phyloP scores from a whole-genome alignment of 2,113 vertebrate species.

The Pantherophis guttatus region DNA sequence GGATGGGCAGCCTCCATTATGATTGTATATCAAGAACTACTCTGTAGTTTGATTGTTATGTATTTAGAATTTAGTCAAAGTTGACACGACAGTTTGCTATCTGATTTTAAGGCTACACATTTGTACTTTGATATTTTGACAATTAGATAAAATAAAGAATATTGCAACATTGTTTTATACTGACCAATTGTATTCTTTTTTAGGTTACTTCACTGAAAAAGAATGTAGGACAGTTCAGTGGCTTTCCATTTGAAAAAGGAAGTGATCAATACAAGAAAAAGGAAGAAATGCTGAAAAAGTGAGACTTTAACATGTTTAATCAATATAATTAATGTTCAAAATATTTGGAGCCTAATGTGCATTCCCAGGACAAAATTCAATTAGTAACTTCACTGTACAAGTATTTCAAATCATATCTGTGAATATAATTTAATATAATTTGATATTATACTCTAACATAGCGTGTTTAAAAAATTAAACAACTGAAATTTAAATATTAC shows the following conservation, averaged over 20 bases:
- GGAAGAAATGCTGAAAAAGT: constrained; percentile 90
- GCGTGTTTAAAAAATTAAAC: neutral
- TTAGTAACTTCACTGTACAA: neutral
- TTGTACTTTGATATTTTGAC: neutral
- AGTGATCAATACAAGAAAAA: constrained; percentile 88
- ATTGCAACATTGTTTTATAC: neutral
- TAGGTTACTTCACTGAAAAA: constrained; percentile 88
- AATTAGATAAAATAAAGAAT: neutral
- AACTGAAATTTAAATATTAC: neutral
- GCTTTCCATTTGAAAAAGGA: constrained; percentile 86
- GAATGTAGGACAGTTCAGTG: constrained; percentile 91
- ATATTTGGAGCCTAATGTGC: neutral
- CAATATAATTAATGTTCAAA: neutral
- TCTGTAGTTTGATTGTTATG: neutral
- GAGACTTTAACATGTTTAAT: constrained; percentile 32
- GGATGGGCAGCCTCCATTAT: neutral
- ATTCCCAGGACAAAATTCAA: neutral
- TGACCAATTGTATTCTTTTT: constrained; percentile 28
- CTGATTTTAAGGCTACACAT: neutral
- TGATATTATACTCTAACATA: neutral
- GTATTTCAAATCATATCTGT: neutral
- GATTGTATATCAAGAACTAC: neutral
- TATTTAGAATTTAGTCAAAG: neutral
- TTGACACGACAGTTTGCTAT: neutral
- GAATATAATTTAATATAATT: neutral